These are phyloP conservation scores for Salvator merianae DNA, from an alignment of 2,113 vertebrate species.

Conservation along the genomic window DNA sequence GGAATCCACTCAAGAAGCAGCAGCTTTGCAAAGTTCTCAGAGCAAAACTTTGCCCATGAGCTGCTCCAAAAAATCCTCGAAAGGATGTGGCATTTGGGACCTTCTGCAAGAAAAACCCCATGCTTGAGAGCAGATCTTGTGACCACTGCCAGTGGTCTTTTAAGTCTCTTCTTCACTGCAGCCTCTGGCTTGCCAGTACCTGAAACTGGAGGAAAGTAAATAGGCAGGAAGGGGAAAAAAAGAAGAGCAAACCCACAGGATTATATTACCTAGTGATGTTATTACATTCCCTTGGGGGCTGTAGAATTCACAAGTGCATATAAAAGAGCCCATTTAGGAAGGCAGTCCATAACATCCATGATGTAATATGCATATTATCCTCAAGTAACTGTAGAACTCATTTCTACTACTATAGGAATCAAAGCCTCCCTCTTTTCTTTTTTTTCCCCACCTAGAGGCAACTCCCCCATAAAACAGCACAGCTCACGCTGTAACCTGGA, in stretches of 20 bases:
- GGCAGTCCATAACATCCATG: not conserved
- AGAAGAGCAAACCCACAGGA: not conserved
- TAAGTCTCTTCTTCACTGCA: too few species aligned
- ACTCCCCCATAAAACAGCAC: not conserved
- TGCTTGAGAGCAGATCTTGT: too few species aligned
- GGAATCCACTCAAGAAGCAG: too few species aligned
- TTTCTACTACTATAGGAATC: constrained; percentile 1
- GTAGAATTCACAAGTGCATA: constrained; percentile 11
- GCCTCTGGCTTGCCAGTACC: not conserved
- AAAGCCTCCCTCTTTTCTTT: not conserved
- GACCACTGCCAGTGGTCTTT: too few species aligned
- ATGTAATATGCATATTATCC: not conserved
- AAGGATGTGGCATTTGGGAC: too few species aligned
- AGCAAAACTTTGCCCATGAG: too few species aligned
- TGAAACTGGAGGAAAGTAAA: not conserved
- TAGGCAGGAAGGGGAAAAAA: too few species aligned
- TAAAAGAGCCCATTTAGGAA: constrained; percentile 32
- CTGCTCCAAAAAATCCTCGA: too few species aligned
- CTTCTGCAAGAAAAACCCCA: too few species aligned
- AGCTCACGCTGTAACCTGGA: not conserved
- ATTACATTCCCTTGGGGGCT: not conserved
- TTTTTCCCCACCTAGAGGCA: constrained; percentile 14
- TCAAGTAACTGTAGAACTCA: not conserved
- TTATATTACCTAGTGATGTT: not conserved
- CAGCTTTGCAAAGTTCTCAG: too few species aligned